Evolutionary conservation across 2,113 vertebrate genomes (phyloP).

Genomic region (Microcebus griseorufus): DNA sequence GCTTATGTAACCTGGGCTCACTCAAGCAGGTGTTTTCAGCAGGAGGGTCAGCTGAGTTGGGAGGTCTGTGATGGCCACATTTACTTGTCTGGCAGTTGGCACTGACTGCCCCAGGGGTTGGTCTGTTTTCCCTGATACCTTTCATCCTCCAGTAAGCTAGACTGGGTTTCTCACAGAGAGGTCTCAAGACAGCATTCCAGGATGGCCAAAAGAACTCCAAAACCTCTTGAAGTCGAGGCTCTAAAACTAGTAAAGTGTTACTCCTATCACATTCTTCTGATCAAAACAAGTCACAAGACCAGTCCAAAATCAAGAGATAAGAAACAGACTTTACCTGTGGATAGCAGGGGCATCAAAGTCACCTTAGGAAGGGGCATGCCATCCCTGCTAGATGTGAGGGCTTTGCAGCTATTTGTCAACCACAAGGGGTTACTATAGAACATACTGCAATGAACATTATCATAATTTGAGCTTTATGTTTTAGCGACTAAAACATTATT

Average conservation of each 20-base stretch:
- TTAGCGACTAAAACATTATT: background rate
- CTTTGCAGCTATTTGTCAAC: background rate
- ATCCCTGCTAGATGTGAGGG: background rate
- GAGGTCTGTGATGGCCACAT: background rate
- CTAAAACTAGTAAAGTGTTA: background rate
- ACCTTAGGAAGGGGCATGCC: background rate
- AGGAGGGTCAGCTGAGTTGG: background rate
- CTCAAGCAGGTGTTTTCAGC: background rate
- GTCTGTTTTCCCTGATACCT: background rate
- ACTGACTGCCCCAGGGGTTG: background rate
- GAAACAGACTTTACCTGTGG: background rate
- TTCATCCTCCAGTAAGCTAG: background rate
- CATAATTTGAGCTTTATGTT: background rate
- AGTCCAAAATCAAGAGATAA: background rate
- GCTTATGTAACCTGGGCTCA: background rate
- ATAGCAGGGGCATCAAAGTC: background rate
- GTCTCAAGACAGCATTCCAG: background rate
- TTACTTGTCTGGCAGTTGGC: background rate
- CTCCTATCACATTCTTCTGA: background rate
- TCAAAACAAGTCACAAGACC: background rate
- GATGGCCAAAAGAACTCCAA: background rate
- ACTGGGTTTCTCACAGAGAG: background rate
- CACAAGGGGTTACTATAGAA: background rate
- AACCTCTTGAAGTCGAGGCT: background rate
- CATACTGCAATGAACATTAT: background rate